Evolutionary conservation across 1,140 invertebrate genomes (phyloP), one percentile per base, ranked within the genome.

Genomic region (Eciton burchellii): DNA sequence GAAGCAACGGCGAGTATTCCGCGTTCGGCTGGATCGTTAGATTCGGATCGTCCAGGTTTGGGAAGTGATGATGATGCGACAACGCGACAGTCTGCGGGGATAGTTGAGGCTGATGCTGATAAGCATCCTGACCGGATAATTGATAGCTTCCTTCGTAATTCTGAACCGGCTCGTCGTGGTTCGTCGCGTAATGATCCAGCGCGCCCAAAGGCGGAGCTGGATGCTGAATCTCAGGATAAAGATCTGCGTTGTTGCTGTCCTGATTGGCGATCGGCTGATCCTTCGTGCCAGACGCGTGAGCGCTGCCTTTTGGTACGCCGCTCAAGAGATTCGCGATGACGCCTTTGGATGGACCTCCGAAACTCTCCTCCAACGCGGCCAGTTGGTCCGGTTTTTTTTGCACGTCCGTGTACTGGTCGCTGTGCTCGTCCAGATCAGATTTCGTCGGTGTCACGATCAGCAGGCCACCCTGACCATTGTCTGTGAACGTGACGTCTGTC

Each of bases 401-500:
- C 2, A 59, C 9, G 16, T 83, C 47, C 21, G 6, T n/a, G n/a
- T 35, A 35, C 35, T 85, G 72, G 11, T 90, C 60, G 41, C 71
- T 47, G 11, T 84, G 56, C 16, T 59, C 54, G 60, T 84, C 49
- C 52, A 45, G 72, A 60, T 81, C 76, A 60, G 85, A 68, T 72
- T 85, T 85, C 57, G 63, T 83, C 57, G 89, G 84, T 71, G 89
- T 90, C 63, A 79, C 77, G 60, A 91, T 88, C 84, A 91, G 83
- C 4, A 91, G 79, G 26, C 91, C 91, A 4, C 88, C 74, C 16
- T 82, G 82, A 57, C 85, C 84, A 71, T 88, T 76, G 79, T 91
- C 92, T 94, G 90, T 89, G 93, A 93, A 93, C 83, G 92, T 91
- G 83, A 91, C 90, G 91, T 91, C 90, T 85, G 91, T 92, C 89